Conservation (phyloP, 2,113 vertebrate species). For the Recurvirostra avosetta region DNA sequence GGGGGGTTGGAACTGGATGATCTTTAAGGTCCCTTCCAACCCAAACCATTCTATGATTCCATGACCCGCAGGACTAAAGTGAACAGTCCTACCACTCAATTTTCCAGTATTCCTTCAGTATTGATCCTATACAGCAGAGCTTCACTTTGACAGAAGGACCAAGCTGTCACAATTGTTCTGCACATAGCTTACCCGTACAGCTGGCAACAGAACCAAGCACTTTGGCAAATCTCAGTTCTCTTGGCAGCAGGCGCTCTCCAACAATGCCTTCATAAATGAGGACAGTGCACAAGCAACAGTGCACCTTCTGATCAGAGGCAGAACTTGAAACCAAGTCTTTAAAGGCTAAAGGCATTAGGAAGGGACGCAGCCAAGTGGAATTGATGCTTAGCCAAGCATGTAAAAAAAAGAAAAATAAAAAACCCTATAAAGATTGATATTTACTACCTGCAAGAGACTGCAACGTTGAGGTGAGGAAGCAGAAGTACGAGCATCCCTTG, state of each 20-base stretch:
- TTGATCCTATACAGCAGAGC: background rate
- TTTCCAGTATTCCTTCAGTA: background rate
- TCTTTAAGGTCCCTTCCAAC: background rate
- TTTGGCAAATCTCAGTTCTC: background rate
- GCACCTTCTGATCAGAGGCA: background rate
- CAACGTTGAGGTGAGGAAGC: background rate
- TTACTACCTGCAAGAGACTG: background rate
- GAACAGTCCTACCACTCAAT: background rate
- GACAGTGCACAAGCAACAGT: background rate
- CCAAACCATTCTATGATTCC: background rate
- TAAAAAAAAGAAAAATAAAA: background rate
- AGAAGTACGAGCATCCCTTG: accelerated
- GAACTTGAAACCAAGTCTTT: background rate
- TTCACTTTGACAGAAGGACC: background rate
- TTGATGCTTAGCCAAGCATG: background rate
- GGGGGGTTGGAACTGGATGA: too few species aligned
- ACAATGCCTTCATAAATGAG: background rate
- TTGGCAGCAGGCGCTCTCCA: background rate
- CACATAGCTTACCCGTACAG: background rate
- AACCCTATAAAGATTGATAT: background rate
- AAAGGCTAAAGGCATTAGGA: background rate
- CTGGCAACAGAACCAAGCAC: background rate
- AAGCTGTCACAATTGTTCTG: background rate
- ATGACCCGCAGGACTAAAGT: background rate
- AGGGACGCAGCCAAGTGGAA: background rate